Evolutionary conservation across 2,113 vertebrate species (phyloP).

Genomic region (Calyptomena viridis): DNA sequence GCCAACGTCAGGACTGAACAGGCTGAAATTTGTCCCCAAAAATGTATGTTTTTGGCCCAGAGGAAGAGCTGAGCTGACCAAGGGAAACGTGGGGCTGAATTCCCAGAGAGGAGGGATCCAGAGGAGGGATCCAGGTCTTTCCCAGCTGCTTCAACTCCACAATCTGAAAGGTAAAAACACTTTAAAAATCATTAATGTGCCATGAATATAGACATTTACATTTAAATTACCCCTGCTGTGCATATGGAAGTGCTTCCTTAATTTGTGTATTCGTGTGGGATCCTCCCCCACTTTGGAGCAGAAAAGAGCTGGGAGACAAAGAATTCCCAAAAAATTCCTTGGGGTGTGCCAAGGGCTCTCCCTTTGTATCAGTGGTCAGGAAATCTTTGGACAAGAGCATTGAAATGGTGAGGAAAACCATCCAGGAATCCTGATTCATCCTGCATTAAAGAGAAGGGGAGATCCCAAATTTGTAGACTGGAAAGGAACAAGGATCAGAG

Average conservation of each 20-base stretch:
- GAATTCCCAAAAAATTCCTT: fast-evolving
- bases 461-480: neutral
- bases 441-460: neutral
- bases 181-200: neutral
- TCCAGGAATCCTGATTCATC: neutral
- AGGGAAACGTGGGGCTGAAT: fast-evolving
- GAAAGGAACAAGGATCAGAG: neutral
- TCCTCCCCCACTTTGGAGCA: neutral
- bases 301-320: too few species aligned
- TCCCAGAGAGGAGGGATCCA: too few species aligned
- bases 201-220: neutral
- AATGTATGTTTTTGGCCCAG: neutral
- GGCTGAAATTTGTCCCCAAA: fast-evolving
- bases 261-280: fast-evolving
- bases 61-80: neutral
- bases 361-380: fast-evolving
- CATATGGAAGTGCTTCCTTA: fast-evolving
- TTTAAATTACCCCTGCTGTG: fast-evolving
- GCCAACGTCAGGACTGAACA: fast-evolving
- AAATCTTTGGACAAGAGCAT: neutral
- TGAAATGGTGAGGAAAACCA: neutral
- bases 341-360: neutral
- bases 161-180: neutral
- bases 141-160: fast-evolving
- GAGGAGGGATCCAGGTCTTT: neutral